Evolutionary conservation across 92 coral and sea anemone genomes (phyloP).

Genomic region (Ricordea florida): DNA sequence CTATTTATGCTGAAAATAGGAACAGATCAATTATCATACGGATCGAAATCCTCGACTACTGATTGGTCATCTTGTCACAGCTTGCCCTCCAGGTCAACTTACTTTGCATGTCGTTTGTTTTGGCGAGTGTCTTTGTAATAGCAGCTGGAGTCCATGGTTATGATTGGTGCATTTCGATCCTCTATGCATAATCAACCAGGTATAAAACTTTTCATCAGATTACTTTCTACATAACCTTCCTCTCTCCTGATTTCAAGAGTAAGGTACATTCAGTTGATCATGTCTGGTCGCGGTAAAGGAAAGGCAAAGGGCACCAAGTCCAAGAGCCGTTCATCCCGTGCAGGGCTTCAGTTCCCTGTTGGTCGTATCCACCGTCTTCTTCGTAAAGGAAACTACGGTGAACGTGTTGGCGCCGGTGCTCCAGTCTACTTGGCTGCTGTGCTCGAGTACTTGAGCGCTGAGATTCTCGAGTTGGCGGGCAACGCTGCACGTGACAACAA

Average conservation of each 20-base stretch:
- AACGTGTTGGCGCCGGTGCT: constrained; percentile 77
- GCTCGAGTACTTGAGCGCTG: constrained; percentile 48
- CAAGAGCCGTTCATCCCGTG: constrained; percentile 83
- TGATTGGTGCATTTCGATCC: constrained; percentile 45
- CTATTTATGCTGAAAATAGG: too few relatives aligned
- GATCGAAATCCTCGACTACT: too few relatives aligned
- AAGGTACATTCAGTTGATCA: neutral
- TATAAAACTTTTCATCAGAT: neutral
- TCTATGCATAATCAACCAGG: neutral
- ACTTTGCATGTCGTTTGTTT: too few relatives aligned
- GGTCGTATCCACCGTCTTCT: constrained; percentile 72
- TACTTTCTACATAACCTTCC: neutral
- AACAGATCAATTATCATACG: too few relatives aligned
- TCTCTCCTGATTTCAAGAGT: neutral
- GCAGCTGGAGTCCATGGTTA: neutral
- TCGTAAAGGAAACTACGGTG: constrained; percentile 63
- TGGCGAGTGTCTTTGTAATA: neutral
- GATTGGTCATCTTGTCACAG: too few relatives aligned
- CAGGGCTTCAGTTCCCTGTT: constrained; percentile 72
- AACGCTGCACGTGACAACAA: constrained; percentile 81
- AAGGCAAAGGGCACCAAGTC: constrained; percentile 81
- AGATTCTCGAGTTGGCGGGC: constrained; percentile 77
- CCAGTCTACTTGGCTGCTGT: constrained; percentile 74
- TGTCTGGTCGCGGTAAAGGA: constrained; percentile 92
- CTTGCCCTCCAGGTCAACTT: too few relatives aligned